Evolutionary conservation across 2,113 vertebrate species (phyloP).

Genomic region (Athene noctua): DNA sequence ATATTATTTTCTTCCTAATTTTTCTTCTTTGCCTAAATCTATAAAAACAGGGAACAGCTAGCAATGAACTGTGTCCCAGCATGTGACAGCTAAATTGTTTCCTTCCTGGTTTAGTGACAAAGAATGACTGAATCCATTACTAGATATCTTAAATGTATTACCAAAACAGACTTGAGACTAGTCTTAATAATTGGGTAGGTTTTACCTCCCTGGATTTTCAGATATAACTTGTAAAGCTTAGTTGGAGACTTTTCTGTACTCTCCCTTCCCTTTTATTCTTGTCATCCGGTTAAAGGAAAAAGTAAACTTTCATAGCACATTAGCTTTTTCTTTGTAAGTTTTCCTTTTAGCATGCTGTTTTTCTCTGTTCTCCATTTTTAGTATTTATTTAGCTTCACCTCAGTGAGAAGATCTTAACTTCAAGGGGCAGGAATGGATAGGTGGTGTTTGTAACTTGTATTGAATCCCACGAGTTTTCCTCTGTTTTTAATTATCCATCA

Average conservation of each 20-base stretch:
- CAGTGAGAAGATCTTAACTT: background rate
- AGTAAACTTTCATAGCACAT: background rate
- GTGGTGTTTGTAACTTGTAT: background rate
- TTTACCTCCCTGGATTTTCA: background rate
- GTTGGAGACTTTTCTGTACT: background rate
- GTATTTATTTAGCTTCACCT: background rate
- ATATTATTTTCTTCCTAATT: background rate
- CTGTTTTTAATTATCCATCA: background rate
- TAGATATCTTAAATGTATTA: background rate
- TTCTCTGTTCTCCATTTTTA: background rate
- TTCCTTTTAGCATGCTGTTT: background rate
- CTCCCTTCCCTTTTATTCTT: background rate
- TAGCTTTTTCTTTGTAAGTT: background rate
- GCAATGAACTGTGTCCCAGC: background rate
- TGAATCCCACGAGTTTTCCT: background rate
- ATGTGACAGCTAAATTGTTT: background rate
- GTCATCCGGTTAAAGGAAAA: background rate
- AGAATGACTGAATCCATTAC: background rate
- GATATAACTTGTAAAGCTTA: background rate
- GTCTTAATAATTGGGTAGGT: background rate
- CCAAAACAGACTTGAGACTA: background rate
- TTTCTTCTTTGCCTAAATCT: background rate
- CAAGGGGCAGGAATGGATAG: background rate
- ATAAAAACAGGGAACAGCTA: background rate
- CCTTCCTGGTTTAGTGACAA: background rate